These are phyloP conservation scores for Gonatopus flavifemur DNA, from an alignment of 1,140 invertebrate genomes.

Conservation along the genomic window DNA sequence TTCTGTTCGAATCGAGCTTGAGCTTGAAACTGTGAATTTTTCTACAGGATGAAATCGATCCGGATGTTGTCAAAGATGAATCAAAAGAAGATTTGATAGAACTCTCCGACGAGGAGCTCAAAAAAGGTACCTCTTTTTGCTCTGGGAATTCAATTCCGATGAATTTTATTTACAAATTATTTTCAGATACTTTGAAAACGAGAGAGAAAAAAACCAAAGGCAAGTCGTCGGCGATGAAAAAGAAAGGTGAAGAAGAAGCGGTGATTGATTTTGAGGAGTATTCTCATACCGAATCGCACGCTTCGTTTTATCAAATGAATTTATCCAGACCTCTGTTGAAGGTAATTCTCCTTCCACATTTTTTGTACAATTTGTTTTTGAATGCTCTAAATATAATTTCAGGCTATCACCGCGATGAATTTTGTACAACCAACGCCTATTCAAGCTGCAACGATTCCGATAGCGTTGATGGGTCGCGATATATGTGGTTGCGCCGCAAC, in stretches of 20 bases:
- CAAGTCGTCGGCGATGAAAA: slow-evolving; percentile 43
- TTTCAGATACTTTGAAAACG: slow-evolving; percentile 47
- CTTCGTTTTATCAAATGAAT: slow-evolving; percentile 92
- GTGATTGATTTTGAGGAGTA: slow-evolving; percentile 76
- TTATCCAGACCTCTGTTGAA: slow-evolving; percentile 86
- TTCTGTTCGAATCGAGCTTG: too few relatives aligned
- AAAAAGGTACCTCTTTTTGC: slow-evolving; percentile 66
- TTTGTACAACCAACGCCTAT: slow-evolving; percentile 96
- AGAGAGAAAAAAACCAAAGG: slow-evolving; percentile 40
- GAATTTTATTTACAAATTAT: slow-evolving; percentile 10
- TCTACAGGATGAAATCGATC: slow-evolving; percentile 17
- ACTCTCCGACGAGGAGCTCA: slow-evolving; percentile 71
- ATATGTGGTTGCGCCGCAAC: slow-evolving; percentile 96
- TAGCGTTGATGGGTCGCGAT: slow-evolving; percentile 85
- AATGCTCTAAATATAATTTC: slow-evolving; percentile 12
- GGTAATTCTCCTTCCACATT: slow-evolving; percentile 43
- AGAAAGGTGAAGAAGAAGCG: slow-evolving; percentile 60
- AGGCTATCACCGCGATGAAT: slow-evolving; percentile 84
- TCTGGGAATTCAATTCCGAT: slow-evolving; percentile 32
- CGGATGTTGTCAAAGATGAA: slow-evolving; percentile 36
- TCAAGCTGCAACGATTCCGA: slow-evolving; percentile 91
- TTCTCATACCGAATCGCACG: slow-evolving; percentile 68
- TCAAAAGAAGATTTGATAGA: slow-evolving; percentile 36
- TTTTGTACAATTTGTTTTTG: not conserved
- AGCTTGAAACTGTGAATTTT: too few relatives aligned